phyloP scores from a whole-genome alignment of 1,140 invertebrate genomes.

The Anthonomus grandis region DNA sequence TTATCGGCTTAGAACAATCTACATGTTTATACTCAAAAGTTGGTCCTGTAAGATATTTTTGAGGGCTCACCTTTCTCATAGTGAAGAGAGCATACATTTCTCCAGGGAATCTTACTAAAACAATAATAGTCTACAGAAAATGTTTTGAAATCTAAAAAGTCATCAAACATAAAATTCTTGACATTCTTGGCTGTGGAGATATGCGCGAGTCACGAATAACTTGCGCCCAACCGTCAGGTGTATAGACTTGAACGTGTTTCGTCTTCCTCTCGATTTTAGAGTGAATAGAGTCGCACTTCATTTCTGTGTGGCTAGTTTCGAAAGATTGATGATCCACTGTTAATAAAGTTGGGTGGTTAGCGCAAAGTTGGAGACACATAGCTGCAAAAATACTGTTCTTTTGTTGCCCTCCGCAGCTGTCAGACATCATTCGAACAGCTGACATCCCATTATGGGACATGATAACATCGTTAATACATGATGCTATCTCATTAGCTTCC shows the following conservation, averaged over 20 bases:
- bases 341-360: slow-evolving; percentile 32
- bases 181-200: slow-evolving; percentile 1
- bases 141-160: slow-evolving; percentile 19
- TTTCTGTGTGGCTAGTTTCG: slow-evolving; percentile 3
- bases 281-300: slow-evolving; percentile 34
- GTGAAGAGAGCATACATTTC: slow-evolving; percentile 17
- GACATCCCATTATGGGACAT: slow-evolving; percentile 24
- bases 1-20: neutral
- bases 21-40: slow-evolving; percentile 1
- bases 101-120: slow-evolving; percentile 14
- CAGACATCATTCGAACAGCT: slow-evolving; percentile 39
- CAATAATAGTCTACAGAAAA: neutral
- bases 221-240: slow-evolving; percentile 33
- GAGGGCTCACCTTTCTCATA: slow-evolving; percentile 7
- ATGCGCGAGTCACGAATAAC: slow-evolving; percentile 7
- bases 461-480: slow-evolving; percentile 43
- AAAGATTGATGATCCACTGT: slow-evolving; percentile 31
- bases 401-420: slow-evolving; percentile 48
- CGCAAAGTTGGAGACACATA: slow-evolving; percentile 40
- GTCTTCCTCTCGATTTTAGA: slow-evolving; percentile 43
- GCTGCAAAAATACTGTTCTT: slow-evolving; percentile 45
- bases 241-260: slow-evolving; percentile 41
- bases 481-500: slow-evolving; percentile 48
- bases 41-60: slow-evolving; percentile 12
- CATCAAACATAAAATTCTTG: neutral